These are phyloP conservation scores for Iguana delicatissima DNA, from an alignment of 2,797 vertebrate genomes.

Conservation along the genomic window DNA sequence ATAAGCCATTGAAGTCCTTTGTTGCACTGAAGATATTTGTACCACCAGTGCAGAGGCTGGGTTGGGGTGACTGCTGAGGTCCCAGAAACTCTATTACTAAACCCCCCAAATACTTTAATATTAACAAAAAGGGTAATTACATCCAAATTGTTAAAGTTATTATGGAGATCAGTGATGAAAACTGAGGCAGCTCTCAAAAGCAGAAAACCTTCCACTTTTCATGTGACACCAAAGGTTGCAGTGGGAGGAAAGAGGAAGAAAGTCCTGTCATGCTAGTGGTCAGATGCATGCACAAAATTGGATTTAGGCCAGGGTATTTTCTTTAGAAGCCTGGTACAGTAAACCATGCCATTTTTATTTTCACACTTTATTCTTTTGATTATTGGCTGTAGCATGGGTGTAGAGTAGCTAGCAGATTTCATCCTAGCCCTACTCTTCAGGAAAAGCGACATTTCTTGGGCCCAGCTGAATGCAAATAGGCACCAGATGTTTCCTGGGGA, in stretches of 20 bases:
- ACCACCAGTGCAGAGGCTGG: too few relatives aligned
- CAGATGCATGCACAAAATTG: too few relatives aligned
- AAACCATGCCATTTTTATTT: too few relatives aligned
- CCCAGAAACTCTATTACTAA: neutral
- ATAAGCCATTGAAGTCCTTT: neutral
- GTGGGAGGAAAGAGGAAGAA: too few relatives aligned
- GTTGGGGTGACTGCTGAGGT: neutral
- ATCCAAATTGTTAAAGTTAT: neutral
- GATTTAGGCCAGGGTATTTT: too few relatives aligned
- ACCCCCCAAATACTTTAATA: neutral
- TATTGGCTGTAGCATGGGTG: neutral
- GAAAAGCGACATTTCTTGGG: neutral
- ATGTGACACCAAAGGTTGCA: too few relatives aligned
- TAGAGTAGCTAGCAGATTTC: neutral
- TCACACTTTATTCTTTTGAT: too few relatives aligned
- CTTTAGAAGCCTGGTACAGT: too few relatives aligned
- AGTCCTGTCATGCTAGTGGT: too few relatives aligned
- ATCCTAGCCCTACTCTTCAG: neutral
- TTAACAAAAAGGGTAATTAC: neutral
- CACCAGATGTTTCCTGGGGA: neutral
- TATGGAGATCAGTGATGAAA: neutral
- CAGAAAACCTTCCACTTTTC: too few relatives aligned
- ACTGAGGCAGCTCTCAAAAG: neutral
- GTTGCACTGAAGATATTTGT: neutral
- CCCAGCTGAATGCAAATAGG: neutral